These are phyloP conservation scores for Polymixis lichenea DNA, from an alignment of 2,888 invertebrate species.

Conservation along the genomic window DNA sequence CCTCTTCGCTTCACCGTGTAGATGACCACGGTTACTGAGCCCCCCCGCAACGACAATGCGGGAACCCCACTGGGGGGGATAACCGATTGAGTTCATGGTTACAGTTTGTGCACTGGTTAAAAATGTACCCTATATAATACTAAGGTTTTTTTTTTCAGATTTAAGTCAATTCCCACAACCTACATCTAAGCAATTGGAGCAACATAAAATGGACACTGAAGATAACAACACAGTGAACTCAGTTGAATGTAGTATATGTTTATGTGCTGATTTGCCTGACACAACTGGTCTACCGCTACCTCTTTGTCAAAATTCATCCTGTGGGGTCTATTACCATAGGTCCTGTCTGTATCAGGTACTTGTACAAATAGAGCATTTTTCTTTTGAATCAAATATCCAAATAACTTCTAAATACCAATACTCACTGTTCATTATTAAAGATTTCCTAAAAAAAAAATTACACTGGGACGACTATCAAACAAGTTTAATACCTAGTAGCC, in stretches of 20 bases:
- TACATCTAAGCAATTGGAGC: constrained; percentile 21
- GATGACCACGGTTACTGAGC: too few species aligned
- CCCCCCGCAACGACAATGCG: too few species aligned
- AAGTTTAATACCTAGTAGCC: neutral
- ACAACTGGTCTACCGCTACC: constrained; percentile 80
- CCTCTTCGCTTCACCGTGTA: too few species aligned
- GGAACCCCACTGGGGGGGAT: too few species aligned
- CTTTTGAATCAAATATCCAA: neutral
- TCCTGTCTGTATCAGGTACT: constrained; percentile 80
- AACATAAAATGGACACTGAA: constrained; percentile 23
- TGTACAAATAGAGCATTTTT: neutral
- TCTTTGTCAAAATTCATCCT: constrained; percentile 80
- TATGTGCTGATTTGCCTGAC: constrained; percentile 77
- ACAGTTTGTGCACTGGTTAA: too few species aligned
- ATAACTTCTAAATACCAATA: neutral
- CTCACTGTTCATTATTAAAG: neutral
- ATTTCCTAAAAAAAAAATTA: neutral
- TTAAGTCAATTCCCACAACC: constrained; percentile 69
- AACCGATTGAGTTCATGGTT: too few species aligned
- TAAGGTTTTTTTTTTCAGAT: constrained; percentile 66
- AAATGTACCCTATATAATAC: too few species aligned
- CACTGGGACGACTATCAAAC: neutral
- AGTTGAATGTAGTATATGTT: constrained; percentile 81
- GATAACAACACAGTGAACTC: constrained; percentile 51
- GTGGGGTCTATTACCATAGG: constrained; percentile 83